Evolutionary conservation across 2,797 vertebrate genomes (phyloP).

Genomic region (Rhinatrema bivittatum): DNA sequence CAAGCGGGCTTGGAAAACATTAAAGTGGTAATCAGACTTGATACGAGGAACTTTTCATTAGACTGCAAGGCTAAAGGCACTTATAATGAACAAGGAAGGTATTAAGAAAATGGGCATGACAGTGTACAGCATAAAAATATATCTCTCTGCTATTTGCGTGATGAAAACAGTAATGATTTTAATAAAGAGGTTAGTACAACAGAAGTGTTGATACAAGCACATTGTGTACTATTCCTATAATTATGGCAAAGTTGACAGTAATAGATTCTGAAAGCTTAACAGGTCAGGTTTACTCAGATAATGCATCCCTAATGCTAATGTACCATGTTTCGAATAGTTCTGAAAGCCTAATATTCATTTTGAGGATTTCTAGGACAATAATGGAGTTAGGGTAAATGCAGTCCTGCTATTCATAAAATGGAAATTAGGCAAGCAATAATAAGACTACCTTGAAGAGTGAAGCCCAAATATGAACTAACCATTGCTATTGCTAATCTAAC

Average conservation of each 20-base stretch:
- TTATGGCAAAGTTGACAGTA: constrained; percentile 28
- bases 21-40: constrained; percentile 43
- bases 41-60: constrained; percentile 46
- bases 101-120: constrained; percentile 29
- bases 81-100: constrained; percentile 28
- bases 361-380: constrained; percentile 12
- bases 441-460: too few relatives aligned
- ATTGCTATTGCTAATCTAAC: not conserved
- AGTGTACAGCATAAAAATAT: constrained; percentile 21
- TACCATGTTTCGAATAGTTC: constrained; percentile 27
- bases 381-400: too few relatives aligned
- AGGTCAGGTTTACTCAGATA: constrained; percentile 33
- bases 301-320: constrained; percentile 36
- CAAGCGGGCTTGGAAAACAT: constrained; percentile 53
- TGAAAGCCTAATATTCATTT: constrained; percentile 37
- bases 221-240: constrained; percentile 17
- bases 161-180: constrained; percentile 23
- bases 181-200: constrained; percentile 9
- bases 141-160: constrained; percentile 25
- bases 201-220: constrained; percentile 18
- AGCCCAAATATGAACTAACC: too few relatives aligned
- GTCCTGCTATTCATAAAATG: too few relatives aligned
- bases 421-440: too few relatives aligned
- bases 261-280: constrained; percentile 34
- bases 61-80: constrained; percentile 33